Conservation (phyloP, 2,797 vertebrate species). For the Cynodonichthys magdalenae region DNA sequence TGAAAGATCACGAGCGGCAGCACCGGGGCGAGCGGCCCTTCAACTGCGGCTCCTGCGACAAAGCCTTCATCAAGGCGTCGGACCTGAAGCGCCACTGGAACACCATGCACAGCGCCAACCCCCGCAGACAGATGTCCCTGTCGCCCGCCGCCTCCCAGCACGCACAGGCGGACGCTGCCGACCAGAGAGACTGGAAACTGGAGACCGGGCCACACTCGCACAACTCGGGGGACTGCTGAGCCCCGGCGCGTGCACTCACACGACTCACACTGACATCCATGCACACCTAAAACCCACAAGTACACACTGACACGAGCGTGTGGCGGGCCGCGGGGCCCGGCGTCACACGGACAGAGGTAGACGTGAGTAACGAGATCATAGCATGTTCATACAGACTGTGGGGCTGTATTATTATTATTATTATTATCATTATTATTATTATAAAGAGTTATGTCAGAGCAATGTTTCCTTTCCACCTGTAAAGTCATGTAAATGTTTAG, state of each 20-base stretch:
- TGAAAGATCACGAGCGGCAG: slow-evolving; percentile 97
- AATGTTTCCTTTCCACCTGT: slow-evolving; percentile 74
- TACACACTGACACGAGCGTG: slow-evolving; percentile 56
- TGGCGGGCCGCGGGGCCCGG: slow-evolving; percentile 42
- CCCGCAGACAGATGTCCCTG: slow-evolving; percentile 89
- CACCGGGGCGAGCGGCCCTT: slow-evolving; percentile 97
- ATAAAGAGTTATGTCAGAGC: slow-evolving; percentile 69
- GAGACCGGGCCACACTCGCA: slow-evolving; percentile 89
- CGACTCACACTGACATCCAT: slow-evolving; percentile 18
- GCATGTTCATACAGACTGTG: slow-evolving; percentile 75
- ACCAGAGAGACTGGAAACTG: slow-evolving; percentile 92
- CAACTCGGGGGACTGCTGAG: slow-evolving; percentile 76
- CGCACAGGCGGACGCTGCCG: slow-evolving; percentile 75
- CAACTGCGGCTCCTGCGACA: slow-evolving; percentile 95
- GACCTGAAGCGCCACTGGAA: slow-evolving; percentile 98
- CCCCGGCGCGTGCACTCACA: slow-evolving; percentile 25
- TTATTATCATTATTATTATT: slow-evolving; percentile 62
- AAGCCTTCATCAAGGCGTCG: slow-evolving; percentile 98
- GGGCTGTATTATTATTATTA: slow-evolving; percentile 65
- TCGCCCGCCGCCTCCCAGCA: slow-evolving; percentile 89
- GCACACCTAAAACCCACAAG: slow-evolving; percentile 25
- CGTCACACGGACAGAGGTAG: slow-evolving; percentile 53
- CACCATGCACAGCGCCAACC: slow-evolving; percentile 93
- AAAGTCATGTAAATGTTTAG: slow-evolving; percentile 82
- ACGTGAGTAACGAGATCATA: slow-evolving; percentile 58